Percentiles rank a stretch among this genome's conserved stretches.
Conservation (phyloP, 2,888 invertebrate genomes). For the Drosophila neutralis region DNA sequence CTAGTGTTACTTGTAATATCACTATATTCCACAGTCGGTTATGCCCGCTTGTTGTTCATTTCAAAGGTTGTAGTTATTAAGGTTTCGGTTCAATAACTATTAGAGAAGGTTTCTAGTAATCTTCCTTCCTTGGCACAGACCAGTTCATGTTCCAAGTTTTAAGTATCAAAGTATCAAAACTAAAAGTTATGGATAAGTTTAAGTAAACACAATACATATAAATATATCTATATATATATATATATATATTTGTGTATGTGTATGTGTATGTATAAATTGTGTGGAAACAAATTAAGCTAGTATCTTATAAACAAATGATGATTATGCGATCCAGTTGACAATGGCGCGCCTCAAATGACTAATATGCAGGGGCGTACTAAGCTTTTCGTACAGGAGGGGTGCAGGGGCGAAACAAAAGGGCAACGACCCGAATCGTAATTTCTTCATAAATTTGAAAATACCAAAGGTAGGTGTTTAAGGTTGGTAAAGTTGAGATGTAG, state of each 20-base stretch:
- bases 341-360: background rate
- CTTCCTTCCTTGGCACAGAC: too few relatives aligned
- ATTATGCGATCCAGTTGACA: slow-evolving; percentile 1
- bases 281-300: background rate
- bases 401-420: background rate
- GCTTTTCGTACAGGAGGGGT: background rate
- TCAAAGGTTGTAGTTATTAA: too few relatives aligned
- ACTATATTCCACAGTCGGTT: too few relatives aligned
- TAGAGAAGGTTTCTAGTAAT: too few relatives aligned
- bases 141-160: too few relatives aligned
- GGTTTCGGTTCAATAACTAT: too few relatives aligned
- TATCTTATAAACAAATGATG: slow-evolving; percentile 2
- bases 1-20: too few relatives aligned
- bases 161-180: too few relatives aligned
- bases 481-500: background rate
- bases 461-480: background rate
- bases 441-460: background rate
- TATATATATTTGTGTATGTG: background rate
- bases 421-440: background rate
- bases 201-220: background rate
- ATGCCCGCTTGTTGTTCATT: too few relatives aligned
- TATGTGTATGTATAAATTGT: background rate
- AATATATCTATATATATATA: background rate
- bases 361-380: background rate
- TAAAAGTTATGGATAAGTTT: too few relatives aligned